A percentile compares a stretch with the other conserved stretches of the same genome.
Conservation (phyloP, 2,797 vertebrate species). For the Holocentrus rufus region DNA sequence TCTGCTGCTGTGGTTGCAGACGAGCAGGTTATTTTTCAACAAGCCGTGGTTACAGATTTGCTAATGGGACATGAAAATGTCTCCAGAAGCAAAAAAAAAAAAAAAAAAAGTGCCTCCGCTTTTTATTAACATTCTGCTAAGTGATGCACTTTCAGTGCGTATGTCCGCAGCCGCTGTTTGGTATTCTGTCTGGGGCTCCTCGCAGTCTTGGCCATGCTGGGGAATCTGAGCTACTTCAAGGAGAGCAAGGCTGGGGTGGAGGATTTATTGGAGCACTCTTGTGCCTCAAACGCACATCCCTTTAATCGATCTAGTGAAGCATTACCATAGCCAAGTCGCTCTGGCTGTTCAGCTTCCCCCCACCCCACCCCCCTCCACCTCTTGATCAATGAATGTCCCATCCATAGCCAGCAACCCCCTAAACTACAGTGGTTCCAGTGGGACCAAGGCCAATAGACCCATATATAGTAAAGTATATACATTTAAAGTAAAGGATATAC, state of each 20-base stretch:
- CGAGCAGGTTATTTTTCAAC: too few species aligned
- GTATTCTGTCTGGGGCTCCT: conserved; percentile 29
- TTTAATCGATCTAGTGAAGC: conserved; percentile 72
- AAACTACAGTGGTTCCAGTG: conserved; percentile 28
- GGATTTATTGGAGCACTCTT: conserved; percentile 70
- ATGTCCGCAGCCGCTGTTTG: conserved; percentile 38
- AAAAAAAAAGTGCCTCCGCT: not conserved
- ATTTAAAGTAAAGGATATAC: too few species aligned
- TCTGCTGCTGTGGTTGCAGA: too few species aligned
- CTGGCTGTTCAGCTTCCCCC: conserved; percentile 21
- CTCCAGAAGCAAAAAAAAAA: not conserved
- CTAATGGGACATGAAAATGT: too few species aligned
- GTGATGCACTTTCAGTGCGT: conserved; percentile 17
- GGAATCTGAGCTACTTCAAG: conserved; percentile 51
- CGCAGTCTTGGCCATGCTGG: conserved; percentile 35
- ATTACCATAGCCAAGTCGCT: conserved; percentile 73
- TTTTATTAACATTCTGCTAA: not conserved
- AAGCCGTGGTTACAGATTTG: too few species aligned
- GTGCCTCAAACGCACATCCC: conserved; percentile 68
- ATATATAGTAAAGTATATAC: conserved; percentile 2
- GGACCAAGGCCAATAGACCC: conserved; percentile 59
- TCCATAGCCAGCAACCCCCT: conserved; percentile 43
- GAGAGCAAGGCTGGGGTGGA: conserved; percentile 46
- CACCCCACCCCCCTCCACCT: conserved; percentile 31
- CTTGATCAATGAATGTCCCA: conserved; percentile 72